A percentile compares a stretch with the other conserved stretches of the same genome.
phyloP scores from a whole-genome alignment of 2,797 vertebrate species.

The Lepus oiostolus region DNA sequence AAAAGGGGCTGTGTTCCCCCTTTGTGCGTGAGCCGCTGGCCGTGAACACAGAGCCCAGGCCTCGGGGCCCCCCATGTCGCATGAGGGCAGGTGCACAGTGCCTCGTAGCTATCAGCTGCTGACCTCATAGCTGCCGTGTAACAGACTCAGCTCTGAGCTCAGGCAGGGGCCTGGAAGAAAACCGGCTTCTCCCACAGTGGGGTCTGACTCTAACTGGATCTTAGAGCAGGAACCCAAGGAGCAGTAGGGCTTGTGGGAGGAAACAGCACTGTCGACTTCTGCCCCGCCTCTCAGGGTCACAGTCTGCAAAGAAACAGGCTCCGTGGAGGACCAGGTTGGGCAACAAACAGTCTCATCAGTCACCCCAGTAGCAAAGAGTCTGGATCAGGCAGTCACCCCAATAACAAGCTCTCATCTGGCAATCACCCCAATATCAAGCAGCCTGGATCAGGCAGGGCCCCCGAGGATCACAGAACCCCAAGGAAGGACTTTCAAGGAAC shows the following conservation, averaged over 20 bases:
- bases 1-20: neutral
- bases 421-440: no score
- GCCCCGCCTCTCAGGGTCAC: neutral
- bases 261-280: neutral
- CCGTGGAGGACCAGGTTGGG: neutral
- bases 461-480: no score
- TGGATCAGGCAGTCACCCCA: no score
- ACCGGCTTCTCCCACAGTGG: neutral
- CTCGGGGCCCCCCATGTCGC: slow-evolving; percentile 12
- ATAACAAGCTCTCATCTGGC: no score
- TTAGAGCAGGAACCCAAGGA: slow-evolving; percentile 7
- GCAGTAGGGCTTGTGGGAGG: neutral
- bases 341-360: no score
- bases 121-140: neutral
- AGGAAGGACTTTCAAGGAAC: no score
- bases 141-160: neutral
- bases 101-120: no score
- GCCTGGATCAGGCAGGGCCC: no score
- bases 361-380: no score
- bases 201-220: neutral
- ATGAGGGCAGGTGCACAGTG: neutral
- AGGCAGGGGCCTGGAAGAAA: neutral
- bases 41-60: neutral
- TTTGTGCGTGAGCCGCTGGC: neutral
- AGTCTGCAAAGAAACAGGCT: neutral